phyloP scores from a whole-genome alignment of 2,113 vertebrate genomes.

The mouse (Mus musculus) region GRCm39 chr12:48456001-48456500 shows the following conservation, averaged over 20 bases:
- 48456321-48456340: not conserved
- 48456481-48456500: not conserved
- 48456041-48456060: not conserved
- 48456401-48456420: not conserved
- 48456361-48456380: not conserved
- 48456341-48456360: not conserved
- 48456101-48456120: not conserved
- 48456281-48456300: not conserved
- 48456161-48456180: not conserved
- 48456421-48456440: not conserved
- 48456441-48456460: not conserved
- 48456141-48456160: not conserved
- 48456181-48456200: not conserved
- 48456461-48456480: not conserved
- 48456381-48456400: not conserved
- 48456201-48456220: not conserved
- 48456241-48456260: not conserved
- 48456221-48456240: not conserved
- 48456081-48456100: fast-evolving
- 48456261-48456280: not conserved
- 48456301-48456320: not conserved
- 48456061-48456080: not conserved
- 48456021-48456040: not conserved
- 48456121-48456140: too few relatives aligned
- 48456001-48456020: not conserved